phyloP scores from a whole-genome alignment of 2,797 vertebrate genomes.

The Diplodus puntazzo region DNA sequence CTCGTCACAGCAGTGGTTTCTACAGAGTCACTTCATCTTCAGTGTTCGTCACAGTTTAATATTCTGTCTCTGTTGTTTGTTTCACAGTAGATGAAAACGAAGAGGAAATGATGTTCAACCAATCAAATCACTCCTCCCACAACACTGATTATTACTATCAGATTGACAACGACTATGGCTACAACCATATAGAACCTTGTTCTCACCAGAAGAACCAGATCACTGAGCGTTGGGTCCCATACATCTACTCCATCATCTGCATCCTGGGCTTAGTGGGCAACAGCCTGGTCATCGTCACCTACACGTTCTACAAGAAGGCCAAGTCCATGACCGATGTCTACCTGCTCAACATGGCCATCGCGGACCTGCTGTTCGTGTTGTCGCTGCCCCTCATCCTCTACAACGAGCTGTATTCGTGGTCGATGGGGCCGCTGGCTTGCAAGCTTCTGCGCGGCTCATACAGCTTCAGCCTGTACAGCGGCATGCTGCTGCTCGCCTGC shows the following conservation, averaged over 20 bases:
- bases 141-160: background rate
- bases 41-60: too few relatives aligned
- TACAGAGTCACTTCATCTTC: too few relatives aligned
- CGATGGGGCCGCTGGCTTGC: constrained; percentile 85
- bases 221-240: constrained; percentile 48
- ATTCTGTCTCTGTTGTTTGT: constrained; percentile 1
- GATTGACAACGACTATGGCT: too few relatives aligned
- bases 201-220: background rate
- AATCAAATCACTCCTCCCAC: background rate
- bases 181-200: constrained; percentile 44
- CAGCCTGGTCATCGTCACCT: constrained; percentile 90
- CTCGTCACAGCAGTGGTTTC: too few relatives aligned
- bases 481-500: constrained; percentile 92
- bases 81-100: constrained; percentile 22
- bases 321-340: constrained; percentile 94
- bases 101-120: accelerated
- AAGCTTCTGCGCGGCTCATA: constrained; percentile 90
- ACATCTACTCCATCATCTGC: constrained; percentile 87
- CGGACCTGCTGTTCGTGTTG: constrained; percentile 91
- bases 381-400: constrained; percentile 88
- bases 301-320: constrained; percentile 88
- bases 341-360: constrained; percentile 92
- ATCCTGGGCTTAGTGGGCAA: constrained; percentile 91
- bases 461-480: constrained; percentile 92
- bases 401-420: constrained; percentile 86